Evolutionary conservation across 2,113 vertebrate genomes (phyloP).

Genomic region (Jaculus jaculus): DNA sequence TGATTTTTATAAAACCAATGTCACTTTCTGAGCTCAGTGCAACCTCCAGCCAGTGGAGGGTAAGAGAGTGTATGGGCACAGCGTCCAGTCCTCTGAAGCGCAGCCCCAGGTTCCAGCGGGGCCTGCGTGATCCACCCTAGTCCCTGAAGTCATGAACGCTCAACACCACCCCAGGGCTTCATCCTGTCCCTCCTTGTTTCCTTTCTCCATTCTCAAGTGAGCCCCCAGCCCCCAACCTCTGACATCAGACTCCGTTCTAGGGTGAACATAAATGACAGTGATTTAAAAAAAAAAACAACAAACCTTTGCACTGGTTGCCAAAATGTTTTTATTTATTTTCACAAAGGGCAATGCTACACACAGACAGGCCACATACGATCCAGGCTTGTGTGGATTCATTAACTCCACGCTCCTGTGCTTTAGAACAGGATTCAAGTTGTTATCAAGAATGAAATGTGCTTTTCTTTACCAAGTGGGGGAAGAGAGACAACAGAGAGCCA

Average conservation of each 20-base stretch:
- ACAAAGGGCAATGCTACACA: not conserved
- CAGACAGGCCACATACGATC: not conserved
- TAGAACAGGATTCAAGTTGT: not conserved
- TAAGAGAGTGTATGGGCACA: accelerated
- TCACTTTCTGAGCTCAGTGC: not conserved
- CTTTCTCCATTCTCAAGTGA: not conserved
- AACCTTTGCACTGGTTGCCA: not conserved
- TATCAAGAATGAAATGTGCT: not conserved
- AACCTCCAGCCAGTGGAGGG: too few species aligned
- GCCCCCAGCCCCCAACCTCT: not conserved
- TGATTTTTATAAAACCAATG: not conserved
- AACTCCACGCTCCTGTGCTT: not conserved
- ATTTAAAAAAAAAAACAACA: not conserved
- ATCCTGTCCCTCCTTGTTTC: not conserved
- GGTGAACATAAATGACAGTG: not conserved
- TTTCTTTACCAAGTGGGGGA: not conserved
- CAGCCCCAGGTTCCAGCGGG: accelerated
- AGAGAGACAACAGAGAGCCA: not conserved
- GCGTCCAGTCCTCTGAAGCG: accelerated
- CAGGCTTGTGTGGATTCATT: not conserved
- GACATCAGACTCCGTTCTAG: not conserved
- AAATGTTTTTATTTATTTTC: not conserved
- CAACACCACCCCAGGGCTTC: accelerated
- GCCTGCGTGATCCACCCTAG: accelerated
- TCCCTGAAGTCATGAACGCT: accelerated